Conservation (phyloP, 2,888 invertebrate genomes). For the Clostera curtula region DNA sequence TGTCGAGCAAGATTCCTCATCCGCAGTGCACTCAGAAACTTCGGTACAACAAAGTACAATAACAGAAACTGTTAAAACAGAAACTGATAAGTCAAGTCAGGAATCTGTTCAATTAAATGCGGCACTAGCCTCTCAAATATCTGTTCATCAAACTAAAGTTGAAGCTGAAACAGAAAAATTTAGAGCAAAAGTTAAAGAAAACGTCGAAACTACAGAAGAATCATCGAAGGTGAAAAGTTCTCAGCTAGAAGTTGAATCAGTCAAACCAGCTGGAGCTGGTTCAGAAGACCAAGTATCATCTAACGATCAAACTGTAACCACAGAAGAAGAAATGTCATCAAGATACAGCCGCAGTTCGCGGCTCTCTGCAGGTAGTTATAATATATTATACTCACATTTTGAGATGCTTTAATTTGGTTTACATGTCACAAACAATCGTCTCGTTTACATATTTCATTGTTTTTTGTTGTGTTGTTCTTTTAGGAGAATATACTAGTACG, state of each 20-base stretch:
- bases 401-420: too few species aligned
- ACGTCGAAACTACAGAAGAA: conserved; percentile 3
- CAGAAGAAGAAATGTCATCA: conserved; percentile 70
- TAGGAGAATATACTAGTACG: conserved; percentile 63
- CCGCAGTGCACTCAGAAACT: too few species aligned
- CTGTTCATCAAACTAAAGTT: conserved; percentile 8
- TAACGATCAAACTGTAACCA: conserved; percentile 59
- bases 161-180: conserved; percentile 4
- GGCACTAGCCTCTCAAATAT: conserved; percentile 12
- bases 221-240: conserved; percentile 14
- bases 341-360: conserved; percentile 78
- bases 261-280: conserved; percentile 27
- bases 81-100: neutral
- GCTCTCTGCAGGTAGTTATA: conserved; percentile 73
- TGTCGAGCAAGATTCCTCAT: too few species aligned
- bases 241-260: conserved; percentile 10
- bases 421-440: too few species aligned
- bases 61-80: neutral
- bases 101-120: conserved; percentile 8
- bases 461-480: neutral
- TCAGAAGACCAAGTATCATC: conserved; percentile 24
- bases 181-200: conserved; percentile 9
- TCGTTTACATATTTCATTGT: neutral
- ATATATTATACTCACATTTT: neutral
- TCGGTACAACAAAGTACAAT: neutral